These are phyloP conservation scores for Acanthurus tractus DNA, from an alignment of 2,797 vertebrate genomes.

Conservation along the genomic window DNA sequence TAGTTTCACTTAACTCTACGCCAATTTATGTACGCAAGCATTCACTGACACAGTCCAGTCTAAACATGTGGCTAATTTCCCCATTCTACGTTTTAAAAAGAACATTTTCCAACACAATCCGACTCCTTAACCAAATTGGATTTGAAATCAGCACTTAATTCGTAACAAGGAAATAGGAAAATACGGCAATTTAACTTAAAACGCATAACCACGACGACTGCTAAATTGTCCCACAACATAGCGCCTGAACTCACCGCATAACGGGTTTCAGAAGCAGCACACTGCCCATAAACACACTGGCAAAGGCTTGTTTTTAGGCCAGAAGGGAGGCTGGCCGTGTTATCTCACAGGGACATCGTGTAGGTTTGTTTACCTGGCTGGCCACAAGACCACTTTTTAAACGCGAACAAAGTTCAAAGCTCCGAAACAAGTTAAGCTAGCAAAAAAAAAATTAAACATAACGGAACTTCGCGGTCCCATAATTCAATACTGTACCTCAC, in stretches of 20 bases:
- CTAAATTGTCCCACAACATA: accelerated
- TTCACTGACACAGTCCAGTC: no score
- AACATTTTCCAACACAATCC: background rate
- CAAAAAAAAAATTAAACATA: conserved; percentile 62
- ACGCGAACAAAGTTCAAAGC: background rate
- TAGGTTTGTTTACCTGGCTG: background rate
- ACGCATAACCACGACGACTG: accelerated
- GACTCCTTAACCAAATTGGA: background rate
- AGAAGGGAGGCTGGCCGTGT: background rate
- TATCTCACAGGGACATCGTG: background rate
- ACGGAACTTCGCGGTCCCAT: conserved; percentile 49
- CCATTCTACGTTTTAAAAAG: no score
- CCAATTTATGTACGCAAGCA: no score
- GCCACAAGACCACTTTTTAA: no score
- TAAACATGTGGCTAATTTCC: no score
- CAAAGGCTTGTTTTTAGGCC: background rate
- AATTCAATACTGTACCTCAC: background rate
- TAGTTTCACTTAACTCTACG: no score
- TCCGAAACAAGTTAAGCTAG: conserved; percentile 7
- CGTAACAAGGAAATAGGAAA: background rate
- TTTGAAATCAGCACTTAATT: no score
- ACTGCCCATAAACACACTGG: accelerated
- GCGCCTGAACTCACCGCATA: background rate
- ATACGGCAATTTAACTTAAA: no score
- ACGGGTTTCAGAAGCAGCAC: background rate